A percentile compares a stretch with the other conserved stretches of the same genome.
phyloP scores from a whole-genome alignment of 2,888 invertebrate genomes.

The Oscheius sp. region DNA sequence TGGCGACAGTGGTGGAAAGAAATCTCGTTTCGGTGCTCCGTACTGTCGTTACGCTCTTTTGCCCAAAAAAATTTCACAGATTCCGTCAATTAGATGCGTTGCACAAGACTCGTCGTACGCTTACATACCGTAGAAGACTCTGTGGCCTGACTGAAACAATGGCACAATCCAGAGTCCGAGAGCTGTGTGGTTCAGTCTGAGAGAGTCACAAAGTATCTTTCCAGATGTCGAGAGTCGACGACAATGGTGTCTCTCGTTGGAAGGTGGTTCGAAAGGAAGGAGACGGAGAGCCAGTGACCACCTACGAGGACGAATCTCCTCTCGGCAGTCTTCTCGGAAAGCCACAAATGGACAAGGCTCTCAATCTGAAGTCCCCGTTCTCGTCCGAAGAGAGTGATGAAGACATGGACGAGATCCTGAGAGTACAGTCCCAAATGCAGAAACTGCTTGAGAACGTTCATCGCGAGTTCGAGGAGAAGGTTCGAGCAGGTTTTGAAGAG shows the following conservation, averaged over 20 bases:
- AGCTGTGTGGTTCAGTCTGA: background rate
- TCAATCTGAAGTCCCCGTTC: conserved; percentile 28
- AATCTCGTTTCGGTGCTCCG: too few relatives aligned
- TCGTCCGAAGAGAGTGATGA: conserved; percentile 23
- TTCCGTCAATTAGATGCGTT: too few relatives aligned
- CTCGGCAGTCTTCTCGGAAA: background rate
- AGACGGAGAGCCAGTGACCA: conserved; percentile 22
- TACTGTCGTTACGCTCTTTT: too few relatives aligned
- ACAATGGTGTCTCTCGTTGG: conserved; percentile 19
- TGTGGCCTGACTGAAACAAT: too few relatives aligned
- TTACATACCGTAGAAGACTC: too few relatives aligned
- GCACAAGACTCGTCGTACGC: too few relatives aligned
- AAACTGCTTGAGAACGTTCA: background rate
- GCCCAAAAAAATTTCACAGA: too few relatives aligned
- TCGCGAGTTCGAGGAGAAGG: conserved; percentile 13
- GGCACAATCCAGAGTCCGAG: too few relatives aligned
- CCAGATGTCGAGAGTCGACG: conserved; percentile 22
- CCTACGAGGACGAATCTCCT: conserved; percentile 11
- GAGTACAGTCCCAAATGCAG: conserved; percentile 27
- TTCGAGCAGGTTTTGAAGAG: conserved; percentile 10
- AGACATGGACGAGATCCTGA: background rate
- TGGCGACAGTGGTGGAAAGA: too few relatives aligned
- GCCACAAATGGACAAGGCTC: background rate
- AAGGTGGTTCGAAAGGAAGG: conserved; percentile 32
- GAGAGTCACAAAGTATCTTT: background rate